Conservation (phyloP, 2,797 vertebrate species). For the Spinus olivaceus region DNA sequence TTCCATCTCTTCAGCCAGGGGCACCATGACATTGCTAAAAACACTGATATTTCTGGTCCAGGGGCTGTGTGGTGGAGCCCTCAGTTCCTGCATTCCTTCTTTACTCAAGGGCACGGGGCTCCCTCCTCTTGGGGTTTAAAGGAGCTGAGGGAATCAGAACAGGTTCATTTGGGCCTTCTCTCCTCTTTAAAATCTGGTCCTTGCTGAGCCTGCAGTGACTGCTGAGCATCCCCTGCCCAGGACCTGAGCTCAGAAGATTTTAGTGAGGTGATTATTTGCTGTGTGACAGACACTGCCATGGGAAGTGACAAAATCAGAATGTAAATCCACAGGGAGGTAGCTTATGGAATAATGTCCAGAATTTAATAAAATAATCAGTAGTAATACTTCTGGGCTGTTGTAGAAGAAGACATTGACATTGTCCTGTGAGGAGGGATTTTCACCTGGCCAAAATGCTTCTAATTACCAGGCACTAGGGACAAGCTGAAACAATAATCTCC, state of each 20-base stretch:
- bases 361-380: neutral
- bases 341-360: neutral
- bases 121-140: neutral
- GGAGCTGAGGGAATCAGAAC: neutral
- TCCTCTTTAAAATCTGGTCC: neutral
- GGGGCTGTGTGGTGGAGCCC: neutral
- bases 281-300: neutral
- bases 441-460: neutral
- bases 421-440: neutral
- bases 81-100: rapidly evolving
- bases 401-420: neutral
- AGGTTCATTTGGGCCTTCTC: neutral
- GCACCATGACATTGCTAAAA: neutral
- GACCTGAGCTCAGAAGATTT: neutral
- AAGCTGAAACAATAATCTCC: neutral
- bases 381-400: neutral
- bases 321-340: neutral
- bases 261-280: neutral
- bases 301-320: neutral
- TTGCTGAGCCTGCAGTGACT: neutral
- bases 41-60: neutral
- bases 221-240: neutral
- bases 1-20: neutral
- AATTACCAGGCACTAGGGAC: neutral
- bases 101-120: rapidly evolving